phyloP scores from a whole-genome alignment of 2,797 vertebrate species.

The Saxicola maurus region DNA sequence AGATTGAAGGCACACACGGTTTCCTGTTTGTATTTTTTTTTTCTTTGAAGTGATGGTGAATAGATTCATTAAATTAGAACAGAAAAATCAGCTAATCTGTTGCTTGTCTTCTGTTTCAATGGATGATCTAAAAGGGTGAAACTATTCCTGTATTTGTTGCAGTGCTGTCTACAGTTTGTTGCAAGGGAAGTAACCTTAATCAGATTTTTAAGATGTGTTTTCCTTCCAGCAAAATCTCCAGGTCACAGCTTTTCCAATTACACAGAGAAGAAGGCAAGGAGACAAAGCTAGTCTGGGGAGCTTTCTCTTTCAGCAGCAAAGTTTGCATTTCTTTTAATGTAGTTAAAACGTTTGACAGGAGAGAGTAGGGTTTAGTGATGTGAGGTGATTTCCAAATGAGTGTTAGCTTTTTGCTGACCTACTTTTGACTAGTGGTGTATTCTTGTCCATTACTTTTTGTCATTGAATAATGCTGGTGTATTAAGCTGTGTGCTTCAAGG shows the following conservation, averaged over 20 bases:
- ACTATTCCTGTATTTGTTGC: background rate
- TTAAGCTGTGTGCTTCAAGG: conserved; percentile 62
- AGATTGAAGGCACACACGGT: background rate
- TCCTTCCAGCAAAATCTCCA: conserved; percentile 23
- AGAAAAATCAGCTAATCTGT: background rate
- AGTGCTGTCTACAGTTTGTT: background rate
- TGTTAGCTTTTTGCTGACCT: conserved; percentile 49
- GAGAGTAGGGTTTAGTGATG: background rate
- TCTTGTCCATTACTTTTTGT: conserved; percentile 57
- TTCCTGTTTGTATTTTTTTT: background rate
- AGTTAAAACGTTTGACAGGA: conserved; percentile 29
- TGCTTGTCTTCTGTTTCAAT: conserved; percentile 12
- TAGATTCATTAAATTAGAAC: conserved; percentile 39
- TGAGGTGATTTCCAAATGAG: conserved; percentile 25
- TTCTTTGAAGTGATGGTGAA: conserved; percentile 3
- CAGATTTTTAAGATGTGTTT: conserved; percentile 15
- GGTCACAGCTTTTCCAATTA: conserved; percentile 10
- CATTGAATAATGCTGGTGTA: conserved; percentile 56
- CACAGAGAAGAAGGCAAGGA: background rate
- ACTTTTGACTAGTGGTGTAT: conserved; percentile 37
- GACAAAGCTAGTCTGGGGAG: background rate
- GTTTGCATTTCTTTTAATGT: conserved; percentile 22
- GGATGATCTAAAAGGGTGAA: background rate
- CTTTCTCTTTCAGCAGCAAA: conserved; percentile 19
- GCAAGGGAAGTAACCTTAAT: background rate